Evolutionary conservation across 2,888 invertebrate species (phyloP), one percentile per base, ranked within the genome.

Genomic region (Ryuthela nishihirai): DNA sequence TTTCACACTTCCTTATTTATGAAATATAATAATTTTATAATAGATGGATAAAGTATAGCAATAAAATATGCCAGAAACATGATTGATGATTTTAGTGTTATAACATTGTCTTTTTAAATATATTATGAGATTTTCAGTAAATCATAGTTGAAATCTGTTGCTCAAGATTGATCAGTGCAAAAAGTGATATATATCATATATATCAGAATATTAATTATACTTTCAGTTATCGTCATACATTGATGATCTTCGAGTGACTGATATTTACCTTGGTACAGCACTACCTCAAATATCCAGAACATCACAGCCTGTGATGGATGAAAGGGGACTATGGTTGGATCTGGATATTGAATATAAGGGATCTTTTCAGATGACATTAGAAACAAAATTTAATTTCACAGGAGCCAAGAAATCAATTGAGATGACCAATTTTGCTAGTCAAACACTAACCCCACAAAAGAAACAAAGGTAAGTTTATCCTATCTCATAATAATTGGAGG

Each of bases 251-350:
- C 75, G 81, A 43, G 82, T 93, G 65, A 83, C 85, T 29, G 84
- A 87, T 70, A 75, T 91, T 67, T 83, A 84, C 35, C 78, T 91
- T 67, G 85, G 87, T 32, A 78, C 79, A 64, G 81, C 82, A 29
- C 80, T 85, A 17, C 87, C 87, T 17, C 73, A 81, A 24, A 80
- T 88, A 65, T 79, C 80, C 65, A 79, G 80, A 43, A 80, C 82
- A 48, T 76, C 79, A 12, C 75, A 80, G 62, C 90, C 91, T 0
- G 74, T 80, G 36, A 74, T 87, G 62, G 88, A 93, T 75, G 82
- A 85, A 65, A 82, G 85, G 70, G 94, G 94, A 34, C 77, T 93
- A 52, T 95, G 94, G 93, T 79, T 91, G 0, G 88, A 93, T 75
- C 77, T 92, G n/a, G 86, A 89, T 70, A 75, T 92, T 55, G 80